Base-by-base conservation (phyloP, 1,140 invertebrate species). In the Monomorium pharaonis region DNA sequence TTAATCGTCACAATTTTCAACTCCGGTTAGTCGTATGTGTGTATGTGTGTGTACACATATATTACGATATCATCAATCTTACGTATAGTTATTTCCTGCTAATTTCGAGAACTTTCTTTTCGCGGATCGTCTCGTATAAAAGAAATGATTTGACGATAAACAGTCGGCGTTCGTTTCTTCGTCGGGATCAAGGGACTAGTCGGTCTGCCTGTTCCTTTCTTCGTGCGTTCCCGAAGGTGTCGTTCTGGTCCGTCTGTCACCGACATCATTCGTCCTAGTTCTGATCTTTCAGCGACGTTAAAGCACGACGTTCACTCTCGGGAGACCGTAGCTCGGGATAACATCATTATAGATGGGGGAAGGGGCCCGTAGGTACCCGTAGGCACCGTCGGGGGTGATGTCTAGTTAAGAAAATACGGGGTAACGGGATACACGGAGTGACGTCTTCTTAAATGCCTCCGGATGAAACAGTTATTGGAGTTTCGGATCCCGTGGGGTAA, bases 211-310 rank as follows among this genome's bases (percentile, higher is more conserved):
- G 78, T 74, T 83, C 42, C 21, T 69, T 54, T 83, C 56, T 74
- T 42, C 78, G 65, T 51, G 33, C 27, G 14, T 16, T 89, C 89
- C 87, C 90, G 33, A 16, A 87, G 62, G 90, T 84, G 63, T 89
- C 83, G 84, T 85, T 63, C 56, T 76, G 54, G 49, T 49, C 81
- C 81, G 85, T 85, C 85, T 85, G 90, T 91, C 89, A 80, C 24
- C 75, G 75, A 86, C 90, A 85, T 89, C 89, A 87, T 89, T 88
- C 85, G 86, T 74, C 58, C 77, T 74, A 89, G 75, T 91, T 87
- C 77, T 86, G 87, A 91, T 90, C 89, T 87, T 86, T 84, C 87
- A 72, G 81, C 69, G 63, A 90, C 81, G 87, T 89, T 89, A 83
- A 89, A 77, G 81, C 77, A 89, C 85, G 89, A 89, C 63, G 74